Evolutionary conservation across 1,140 invertebrate species (phyloP).

Genomic region (Pseudachorutes palmiensis): DNA sequence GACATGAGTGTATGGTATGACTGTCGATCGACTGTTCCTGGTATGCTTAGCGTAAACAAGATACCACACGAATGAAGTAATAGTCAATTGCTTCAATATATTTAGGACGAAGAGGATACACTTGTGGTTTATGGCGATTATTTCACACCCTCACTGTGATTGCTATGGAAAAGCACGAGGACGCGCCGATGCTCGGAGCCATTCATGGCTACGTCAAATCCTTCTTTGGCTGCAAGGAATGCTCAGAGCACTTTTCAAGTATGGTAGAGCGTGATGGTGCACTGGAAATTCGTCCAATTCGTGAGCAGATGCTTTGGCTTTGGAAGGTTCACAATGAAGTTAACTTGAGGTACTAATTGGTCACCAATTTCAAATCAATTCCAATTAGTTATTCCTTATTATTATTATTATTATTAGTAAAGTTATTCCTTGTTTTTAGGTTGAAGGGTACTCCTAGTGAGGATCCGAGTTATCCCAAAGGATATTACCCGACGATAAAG

Average conservation of each 20-base stretch:
- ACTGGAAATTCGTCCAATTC: conserved; percentile 56
- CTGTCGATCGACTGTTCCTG: conserved; percentile 67
- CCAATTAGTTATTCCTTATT: background rate
- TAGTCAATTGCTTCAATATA: too few relatives aligned
- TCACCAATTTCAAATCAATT: background rate
- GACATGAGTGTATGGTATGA: conserved; percentile 61
- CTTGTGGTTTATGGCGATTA: conserved; percentile 89
- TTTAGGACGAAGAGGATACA: conserved; percentile 65
- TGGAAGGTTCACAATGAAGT: conserved; percentile 93
- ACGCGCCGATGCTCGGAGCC: conserved; percentile 57
- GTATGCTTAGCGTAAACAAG: too few relatives aligned
- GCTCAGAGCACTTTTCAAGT: conserved; percentile 73
- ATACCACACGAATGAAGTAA: too few relatives aligned
- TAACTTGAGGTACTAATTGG: conserved; percentile 49
- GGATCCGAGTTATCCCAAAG: conserved; percentile 82
- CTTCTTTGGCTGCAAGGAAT: conserved; percentile 91
- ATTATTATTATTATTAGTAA: background rate
- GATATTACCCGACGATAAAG: conserved; percentile 69
- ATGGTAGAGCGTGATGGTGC: conserved; percentile 61
- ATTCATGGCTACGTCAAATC: conserved; percentile 82
- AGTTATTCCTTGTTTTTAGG: conserved; percentile 44
- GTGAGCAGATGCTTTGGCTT: conserved; percentile 80
- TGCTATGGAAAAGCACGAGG: conserved; percentile 49
- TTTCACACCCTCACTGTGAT: conserved; percentile 89
- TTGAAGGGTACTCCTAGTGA: conserved; percentile 76